Evolutionary conservation across 2,797 vertebrate species (phyloP).

Genomic region (Danio jaintianensis): DNA sequence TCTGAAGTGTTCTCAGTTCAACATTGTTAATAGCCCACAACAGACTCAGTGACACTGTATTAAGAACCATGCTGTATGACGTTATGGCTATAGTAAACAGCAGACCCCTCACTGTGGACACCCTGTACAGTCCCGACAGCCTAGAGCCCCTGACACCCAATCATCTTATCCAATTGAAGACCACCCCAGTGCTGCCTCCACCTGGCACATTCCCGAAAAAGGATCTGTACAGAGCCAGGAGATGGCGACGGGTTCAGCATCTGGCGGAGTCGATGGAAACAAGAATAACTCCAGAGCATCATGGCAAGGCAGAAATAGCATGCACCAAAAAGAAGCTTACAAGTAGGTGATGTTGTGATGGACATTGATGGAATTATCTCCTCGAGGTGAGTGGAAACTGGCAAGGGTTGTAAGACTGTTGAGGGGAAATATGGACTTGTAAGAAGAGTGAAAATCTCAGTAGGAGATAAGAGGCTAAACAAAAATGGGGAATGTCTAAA

Average conservation of each 20-base stretch:
- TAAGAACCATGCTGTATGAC: conserved; percentile 23
- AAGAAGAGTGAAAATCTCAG: conserved; percentile 25
- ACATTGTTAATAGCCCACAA: conserved; percentile 12
- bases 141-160: conserved; percentile 50
- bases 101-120: neutral
- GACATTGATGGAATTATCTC: neutral
- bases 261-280: neutral
- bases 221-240: conserved; percentile 6
- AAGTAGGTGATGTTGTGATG: conserved; percentile 24
- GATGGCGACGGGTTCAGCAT: conserved; percentile 21
- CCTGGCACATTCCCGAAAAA: conserved; percentile 39
- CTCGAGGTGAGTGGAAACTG: conserved; percentile 21
- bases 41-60: neutral
- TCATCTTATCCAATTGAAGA: conserved; percentile 44
- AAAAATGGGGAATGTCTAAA: too few species aligned
- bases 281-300: conserved; percentile 23
- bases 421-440: conserved; percentile 38
- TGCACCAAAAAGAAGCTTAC: conserved; percentile 9
- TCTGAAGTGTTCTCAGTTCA: neutral
- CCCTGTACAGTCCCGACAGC: neutral
- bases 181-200: neutral
- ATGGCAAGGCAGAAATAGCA: neutral
- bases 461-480: too few species aligned
- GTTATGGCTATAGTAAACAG: conserved; percentile 20
- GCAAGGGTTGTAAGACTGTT: conserved; percentile 14